These are phyloP conservation scores for Ceyx melanurus DNA, from an alignment of 2,113 vertebrate species.

Conservation along the genomic window DNA sequence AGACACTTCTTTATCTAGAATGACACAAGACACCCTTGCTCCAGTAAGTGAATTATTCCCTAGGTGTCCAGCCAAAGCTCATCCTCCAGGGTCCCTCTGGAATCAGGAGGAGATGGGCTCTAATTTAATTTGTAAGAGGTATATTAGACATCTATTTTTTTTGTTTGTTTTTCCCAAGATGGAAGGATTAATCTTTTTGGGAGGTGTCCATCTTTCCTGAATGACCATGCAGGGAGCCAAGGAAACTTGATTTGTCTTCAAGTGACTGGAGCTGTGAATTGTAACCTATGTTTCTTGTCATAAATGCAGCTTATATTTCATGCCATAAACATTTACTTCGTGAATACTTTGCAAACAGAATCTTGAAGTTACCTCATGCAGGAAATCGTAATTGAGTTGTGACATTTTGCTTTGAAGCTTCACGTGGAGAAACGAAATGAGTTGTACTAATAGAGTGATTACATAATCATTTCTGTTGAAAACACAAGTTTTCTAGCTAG, in stretches of 20 bases:
- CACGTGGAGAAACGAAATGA: neutral
- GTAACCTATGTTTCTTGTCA: fast-evolving
- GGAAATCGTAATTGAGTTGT: neutral
- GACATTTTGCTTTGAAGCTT: neutral
- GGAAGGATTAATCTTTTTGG: neutral
- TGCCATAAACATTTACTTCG: neutral
- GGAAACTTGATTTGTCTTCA: neutral
- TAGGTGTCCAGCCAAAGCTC: neutral
- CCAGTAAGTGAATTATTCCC: neutral
- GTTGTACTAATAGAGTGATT: neutral
- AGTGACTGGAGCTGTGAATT: neutral
- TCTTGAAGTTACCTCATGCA: neutral
- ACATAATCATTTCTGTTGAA: neutral
- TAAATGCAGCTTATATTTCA: neutral
- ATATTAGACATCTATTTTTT: neutral
- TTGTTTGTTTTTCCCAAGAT: neutral
- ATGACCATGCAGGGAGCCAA: neutral
- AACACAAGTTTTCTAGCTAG: neutral
- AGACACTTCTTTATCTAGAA: neutral
- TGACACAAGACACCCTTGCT: neutral
- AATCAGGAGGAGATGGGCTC: neutral
- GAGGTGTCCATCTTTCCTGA: neutral
- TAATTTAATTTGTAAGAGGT: neutral
- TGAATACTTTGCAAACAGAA: neutral
- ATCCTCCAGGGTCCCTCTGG: neutral